A percentile compares a stretch with the other conserved stretches of the same genome.
These are phyloP conservation scores for Metopolophium dirhodum DNA, from an alignment of 1,140 invertebrate genomes.

Conservation along the genomic window DNA sequence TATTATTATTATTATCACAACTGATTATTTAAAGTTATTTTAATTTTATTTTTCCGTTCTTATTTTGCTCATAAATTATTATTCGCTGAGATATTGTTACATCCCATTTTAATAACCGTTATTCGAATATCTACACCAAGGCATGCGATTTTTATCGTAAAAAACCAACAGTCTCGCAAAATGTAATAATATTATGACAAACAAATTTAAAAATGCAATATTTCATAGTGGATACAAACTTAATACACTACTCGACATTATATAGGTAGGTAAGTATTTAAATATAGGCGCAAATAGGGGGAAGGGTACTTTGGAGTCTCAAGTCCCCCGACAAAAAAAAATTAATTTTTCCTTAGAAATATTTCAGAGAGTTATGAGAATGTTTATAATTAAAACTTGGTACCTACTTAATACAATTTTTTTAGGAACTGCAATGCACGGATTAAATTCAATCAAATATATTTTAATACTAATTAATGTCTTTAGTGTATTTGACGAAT, in stretches of 20 bases:
- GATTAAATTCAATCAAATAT: not conserved
- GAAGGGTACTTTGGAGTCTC: not conserved
- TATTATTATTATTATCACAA: not conserved
- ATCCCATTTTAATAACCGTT: not conserved
- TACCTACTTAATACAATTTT: not conserved
- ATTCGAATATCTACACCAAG: not conserved
- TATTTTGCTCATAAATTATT: not conserved
- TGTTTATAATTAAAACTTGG: not conserved
- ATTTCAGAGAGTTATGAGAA: not conserved
- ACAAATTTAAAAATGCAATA: not conserved
- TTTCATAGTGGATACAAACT: not conserved
- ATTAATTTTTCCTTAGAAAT: not conserved
- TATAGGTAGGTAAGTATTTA: not conserved
- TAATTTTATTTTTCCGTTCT: not conserved
- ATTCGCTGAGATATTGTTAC: not conserved
- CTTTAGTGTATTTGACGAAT: no score
- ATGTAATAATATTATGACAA: not conserved
- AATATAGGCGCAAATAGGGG: not conserved
- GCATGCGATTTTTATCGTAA: not conserved
- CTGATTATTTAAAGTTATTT: not conserved
- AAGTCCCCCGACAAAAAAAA: not conserved
- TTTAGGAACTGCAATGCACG: not conserved
- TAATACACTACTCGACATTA: not conserved
- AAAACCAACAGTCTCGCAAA: not conserved
- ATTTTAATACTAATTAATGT: not conserved